A percentile compares a stretch with the other conserved stretches of the same genome.
phyloP scores from a whole-genome alignment of 2,113 vertebrate genomes.

The Lophochroa leadbeateri region DNA sequence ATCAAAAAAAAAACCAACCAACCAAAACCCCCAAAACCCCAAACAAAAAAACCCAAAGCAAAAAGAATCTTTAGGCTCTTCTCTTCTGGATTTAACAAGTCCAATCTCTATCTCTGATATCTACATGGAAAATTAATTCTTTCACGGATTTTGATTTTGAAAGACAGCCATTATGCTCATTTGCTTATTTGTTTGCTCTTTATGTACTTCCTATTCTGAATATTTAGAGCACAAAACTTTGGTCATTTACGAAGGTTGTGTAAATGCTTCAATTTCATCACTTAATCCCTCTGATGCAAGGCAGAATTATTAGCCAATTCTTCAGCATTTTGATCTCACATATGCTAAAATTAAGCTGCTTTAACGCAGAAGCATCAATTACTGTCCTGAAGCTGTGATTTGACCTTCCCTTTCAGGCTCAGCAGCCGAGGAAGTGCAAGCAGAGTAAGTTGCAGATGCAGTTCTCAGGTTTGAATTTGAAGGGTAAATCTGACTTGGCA shows the following conservation, averaged over 20 bases:
- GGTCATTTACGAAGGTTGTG: neutral
- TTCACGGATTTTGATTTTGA: neutral
- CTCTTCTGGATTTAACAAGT: neutral
- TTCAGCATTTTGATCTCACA: neutral
- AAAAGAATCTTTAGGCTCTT: neutral
- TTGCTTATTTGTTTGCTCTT: neutral
- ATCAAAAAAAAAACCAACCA: neutral
- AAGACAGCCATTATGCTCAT: neutral
- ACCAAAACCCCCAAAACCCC: neutral
- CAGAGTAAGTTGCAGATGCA: neutral
- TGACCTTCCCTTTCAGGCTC: constrained; percentile 39
- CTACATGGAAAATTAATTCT: neutral
- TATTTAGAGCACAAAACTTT: neutral
- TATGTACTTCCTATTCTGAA: neutral
- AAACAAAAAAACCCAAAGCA: neutral
- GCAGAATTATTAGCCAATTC: neutral
- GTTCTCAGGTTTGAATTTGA: constrained; percentile 15
- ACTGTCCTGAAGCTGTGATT: neutral
- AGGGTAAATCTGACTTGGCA: constrained; percentile 54
- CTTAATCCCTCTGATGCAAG: neutral
- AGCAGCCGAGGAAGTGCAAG: neutral
- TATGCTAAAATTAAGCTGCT: neutral
- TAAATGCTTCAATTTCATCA: neutral
- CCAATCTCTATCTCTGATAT: neutral
- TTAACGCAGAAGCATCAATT: neutral